Base-by-base conservation (phyloP, 2,113 vertebrate genomes). In the Leptobrachium leishanense region DNA sequence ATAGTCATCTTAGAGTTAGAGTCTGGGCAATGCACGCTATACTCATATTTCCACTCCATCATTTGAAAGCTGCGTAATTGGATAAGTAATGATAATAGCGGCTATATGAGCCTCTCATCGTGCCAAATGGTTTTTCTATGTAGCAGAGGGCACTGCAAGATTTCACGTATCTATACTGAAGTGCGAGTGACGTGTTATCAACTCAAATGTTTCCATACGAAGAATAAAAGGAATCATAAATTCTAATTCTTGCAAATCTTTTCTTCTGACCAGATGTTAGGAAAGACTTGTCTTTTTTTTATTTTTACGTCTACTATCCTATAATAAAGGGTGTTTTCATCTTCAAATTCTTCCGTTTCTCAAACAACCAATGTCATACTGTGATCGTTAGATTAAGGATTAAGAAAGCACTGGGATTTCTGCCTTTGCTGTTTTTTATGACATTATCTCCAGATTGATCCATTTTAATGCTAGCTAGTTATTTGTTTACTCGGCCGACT, bases 31-130 rank as follows among this genome's bases (percentile, higher is more conserved):
- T 20, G 20, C 55, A 40, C 53, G 20, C 39, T 7, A 2, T 31
- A 13, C 67, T 77, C 76, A 63, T 9, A 31, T 77, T 77, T 77
- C 76, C 43, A 13, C 43, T 43, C 40, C 67, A n/a, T 44, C 41
- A 5, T 40, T 63, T 6, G 12, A 64, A 68, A 63, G 67, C 68
- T 62, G 31, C 46, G 57, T 55, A 55, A 62, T 62, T 63, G 59
- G 55, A 78, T 50, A 64, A 71, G 76, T 40, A 8, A 67, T 5
- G 63, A 66, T 20, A 1, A 42, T 15, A 65, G 43, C 43, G 41
- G 68, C 7, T 43, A 11, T 41, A 20, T 54, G 31, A 53, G 31
- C n/a, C 5, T 5, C 7, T 2, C 20, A 9, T 13, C n/a, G 3
- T 59, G n/a, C 40, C 64, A n/a, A 42, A 55, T 76, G 39, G 20